Base-by-base conservation (phyloP, 2,888 invertebrate species). In the Sialis lutaria region DNA sequence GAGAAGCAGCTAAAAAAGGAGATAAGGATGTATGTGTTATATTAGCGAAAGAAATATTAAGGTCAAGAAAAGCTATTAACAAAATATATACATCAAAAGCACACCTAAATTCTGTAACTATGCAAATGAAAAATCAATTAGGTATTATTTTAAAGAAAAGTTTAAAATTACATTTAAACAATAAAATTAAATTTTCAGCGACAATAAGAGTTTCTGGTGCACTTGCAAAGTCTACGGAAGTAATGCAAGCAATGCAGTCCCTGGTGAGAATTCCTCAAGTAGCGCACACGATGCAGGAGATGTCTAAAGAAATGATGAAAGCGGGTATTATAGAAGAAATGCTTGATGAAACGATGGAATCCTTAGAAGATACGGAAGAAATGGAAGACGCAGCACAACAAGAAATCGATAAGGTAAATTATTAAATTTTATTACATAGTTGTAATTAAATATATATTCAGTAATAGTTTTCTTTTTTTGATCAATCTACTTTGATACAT, bases 221-320 rank as follows among this genome's bases (percentile, higher is more conserved):
- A 1, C 67, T 98, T 44, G 79, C 89, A 58, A 93, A 93, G 62
- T 96, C 96, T 32, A 93, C 96, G 2, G 95, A 96, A 73, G 96
- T 98, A 0, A 97, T 98, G 97, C 86, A 88, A 67, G 87, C 90
- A 1, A 97, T 98, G 95, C 95, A 96, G 60, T 77, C 81, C 5
- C 68, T 98, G 6, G 70, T 97, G 3, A 79, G 86, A 54, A 75
- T 96, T 10, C 93, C 95, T 0, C 97, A 98, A 65, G 79, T 98
- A 4, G 88, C 93, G 0, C 82, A 82, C 39, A 93, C 92, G 0
- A 98, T 98, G 97, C 82, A 91, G 58, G 96, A 96, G 54, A 73
- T 98, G 70, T 95, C 96, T 2, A 92, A 89, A 60, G 98, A 98
- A 72, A 98, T 98, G 97, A 97, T 93, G 90, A 87, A 82, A 64